Evolutionary conservation across 2,113 vertebrate species (phyloP).

Genomic region (Psilopsiagon aymara): DNA sequence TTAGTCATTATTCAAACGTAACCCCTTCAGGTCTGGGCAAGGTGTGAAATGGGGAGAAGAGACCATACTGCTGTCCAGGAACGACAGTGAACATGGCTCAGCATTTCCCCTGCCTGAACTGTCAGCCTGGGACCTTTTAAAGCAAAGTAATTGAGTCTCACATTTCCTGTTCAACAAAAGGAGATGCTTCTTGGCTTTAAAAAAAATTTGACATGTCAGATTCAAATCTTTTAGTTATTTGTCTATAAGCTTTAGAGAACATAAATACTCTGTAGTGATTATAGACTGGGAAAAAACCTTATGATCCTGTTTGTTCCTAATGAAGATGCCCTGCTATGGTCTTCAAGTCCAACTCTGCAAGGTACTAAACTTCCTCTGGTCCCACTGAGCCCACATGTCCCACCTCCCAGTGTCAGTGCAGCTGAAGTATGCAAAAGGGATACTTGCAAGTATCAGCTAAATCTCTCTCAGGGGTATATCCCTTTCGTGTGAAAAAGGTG

Average conservation of each 20-base stretch:
- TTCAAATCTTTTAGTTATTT: not conserved
- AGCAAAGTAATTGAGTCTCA: not conserved
- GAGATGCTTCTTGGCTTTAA: not conserved
- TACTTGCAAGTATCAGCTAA: not conserved
- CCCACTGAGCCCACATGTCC: rapidly evolving
- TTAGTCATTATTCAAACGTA: constrained; percentile 41
- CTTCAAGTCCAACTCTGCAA: rapidly evolving
- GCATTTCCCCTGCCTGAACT: not conserved
- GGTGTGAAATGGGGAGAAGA: not conserved
- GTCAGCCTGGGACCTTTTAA: not conserved
- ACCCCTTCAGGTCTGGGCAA: constrained; percentile 43
- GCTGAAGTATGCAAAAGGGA: not conserved
- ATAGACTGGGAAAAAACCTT: not conserved
- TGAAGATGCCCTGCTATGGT: rapidly evolving
- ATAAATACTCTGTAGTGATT: not conserved
- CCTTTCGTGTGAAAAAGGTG: not conserved
- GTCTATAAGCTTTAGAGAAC: not conserved
- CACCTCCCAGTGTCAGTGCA: not conserved
- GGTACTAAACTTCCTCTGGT: not conserved
- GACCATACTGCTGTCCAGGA: not conserved
- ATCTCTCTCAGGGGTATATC: not conserved
- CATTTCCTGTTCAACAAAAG: not conserved
- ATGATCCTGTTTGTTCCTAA: not conserved
- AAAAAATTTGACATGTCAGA: not conserved
- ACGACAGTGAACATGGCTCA: not conserved